Evolutionary conservation across 2,888 invertebrate species (phyloP).

Genomic region (Cheilosia variabilis): DNA sequence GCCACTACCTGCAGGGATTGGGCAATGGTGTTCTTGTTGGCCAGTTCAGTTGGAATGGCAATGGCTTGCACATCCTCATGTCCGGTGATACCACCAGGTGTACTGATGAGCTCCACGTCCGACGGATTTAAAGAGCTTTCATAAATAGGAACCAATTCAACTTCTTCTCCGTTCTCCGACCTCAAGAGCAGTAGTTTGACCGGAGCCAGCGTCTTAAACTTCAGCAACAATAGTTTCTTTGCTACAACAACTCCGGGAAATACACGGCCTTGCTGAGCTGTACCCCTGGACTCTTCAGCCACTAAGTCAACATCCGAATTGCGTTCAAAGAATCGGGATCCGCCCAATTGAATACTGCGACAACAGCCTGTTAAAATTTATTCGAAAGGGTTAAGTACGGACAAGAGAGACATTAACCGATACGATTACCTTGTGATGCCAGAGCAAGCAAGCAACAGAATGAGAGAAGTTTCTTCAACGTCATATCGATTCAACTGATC

Average conservation of each 20-base stretch:
- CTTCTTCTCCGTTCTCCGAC: conserved; percentile 80
- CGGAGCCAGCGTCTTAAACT: conserved; percentile 81
- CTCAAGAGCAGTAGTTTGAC: conserved; percentile 80
- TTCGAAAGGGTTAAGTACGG: not conserved
- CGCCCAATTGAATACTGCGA: conserved; percentile 26
- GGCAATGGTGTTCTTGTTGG: conserved; percentile 80
- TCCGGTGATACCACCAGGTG: conserved; percentile 80
- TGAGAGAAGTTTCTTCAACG: conserved; percentile 13
- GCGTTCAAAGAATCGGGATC: conserved; percentile 28
- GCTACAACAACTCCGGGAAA: conserved; percentile 80
- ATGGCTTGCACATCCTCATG: conserved; percentile 81
- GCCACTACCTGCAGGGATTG: conserved; percentile 79
- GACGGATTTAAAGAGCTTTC: conserved; percentile 80
- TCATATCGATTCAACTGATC: conserved; percentile 46
- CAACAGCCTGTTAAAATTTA: conserved; percentile 17
- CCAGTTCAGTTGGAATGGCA: conserved; percentile 80
- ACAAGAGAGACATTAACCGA: not conserved
- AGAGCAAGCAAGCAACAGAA: conserved; percentile 37
- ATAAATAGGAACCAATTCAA: conserved; percentile 81
- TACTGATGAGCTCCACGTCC: conserved; percentile 80
- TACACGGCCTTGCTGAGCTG: conserved; percentile 76
- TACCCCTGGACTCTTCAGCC: conserved; percentile 32
- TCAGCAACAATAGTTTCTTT: conserved; percentile 81
- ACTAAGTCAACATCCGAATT: conserved; percentile 42
- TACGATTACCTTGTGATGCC: conserved; percentile 38